Evolutionary conservation across 2,888 invertebrate species (phyloP).

Genomic region (Arctia plantaginis): DNA sequence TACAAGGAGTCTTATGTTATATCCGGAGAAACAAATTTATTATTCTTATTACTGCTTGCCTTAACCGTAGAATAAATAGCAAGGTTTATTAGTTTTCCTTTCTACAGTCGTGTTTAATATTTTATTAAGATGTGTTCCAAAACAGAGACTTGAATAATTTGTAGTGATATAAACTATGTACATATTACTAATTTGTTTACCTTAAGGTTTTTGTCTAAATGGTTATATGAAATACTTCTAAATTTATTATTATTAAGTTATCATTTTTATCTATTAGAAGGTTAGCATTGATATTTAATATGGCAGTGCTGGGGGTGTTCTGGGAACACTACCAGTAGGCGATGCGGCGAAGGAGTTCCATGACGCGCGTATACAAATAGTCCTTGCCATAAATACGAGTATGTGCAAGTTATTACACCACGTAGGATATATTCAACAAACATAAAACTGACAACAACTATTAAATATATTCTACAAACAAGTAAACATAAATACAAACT

Average conservation of each 20-base stretch:
- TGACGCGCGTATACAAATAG: too few species aligned
- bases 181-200: too few species aligned
- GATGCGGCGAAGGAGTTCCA: too few species aligned
- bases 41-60: too few species aligned
- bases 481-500: not conserved
- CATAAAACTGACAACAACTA: not conserved
- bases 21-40: too few species aligned
- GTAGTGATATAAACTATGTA: too few species aligned
- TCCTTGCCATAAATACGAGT: not conserved
- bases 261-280: too few species aligned
- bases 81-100: too few species aligned
- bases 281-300: not conserved
- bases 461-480: not conserved
- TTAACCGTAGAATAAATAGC: not conserved
- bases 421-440: not conserved
- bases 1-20: not conserved
- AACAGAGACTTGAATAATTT: not conserved
- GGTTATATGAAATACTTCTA: not conserved
- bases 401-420: not conserved
- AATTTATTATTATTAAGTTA: too few species aligned
- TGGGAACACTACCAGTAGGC: not conserved
- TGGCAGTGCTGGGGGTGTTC: not conserved
- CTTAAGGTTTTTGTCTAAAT: not conserved
- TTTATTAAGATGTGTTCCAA: not conserved
- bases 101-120: too few species aligned